Evolutionary conservation across 2,888 invertebrate species (phyloP).

Genomic region (Drosophila kanekoi): DNA sequence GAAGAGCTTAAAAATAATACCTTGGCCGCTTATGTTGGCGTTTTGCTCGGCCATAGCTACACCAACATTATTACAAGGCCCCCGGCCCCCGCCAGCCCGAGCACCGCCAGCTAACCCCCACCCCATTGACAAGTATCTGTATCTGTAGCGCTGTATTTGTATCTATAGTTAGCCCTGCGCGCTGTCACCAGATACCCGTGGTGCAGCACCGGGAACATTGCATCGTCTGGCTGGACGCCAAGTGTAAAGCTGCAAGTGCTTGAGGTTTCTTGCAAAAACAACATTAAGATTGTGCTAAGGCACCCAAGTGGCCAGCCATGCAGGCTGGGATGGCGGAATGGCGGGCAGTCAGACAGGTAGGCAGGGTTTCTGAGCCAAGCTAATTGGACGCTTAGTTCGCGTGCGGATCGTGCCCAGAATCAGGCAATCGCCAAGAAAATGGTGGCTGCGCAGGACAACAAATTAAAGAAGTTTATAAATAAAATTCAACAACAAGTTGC

Average conservation of each 20-base stretch:
- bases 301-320: neutral
- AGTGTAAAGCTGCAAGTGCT: constrained; percentile 70
- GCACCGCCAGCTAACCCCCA: constrained; percentile 2
- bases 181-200: constrained; percentile 71
- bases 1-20: constrained; percentile 80
- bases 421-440: constrained; percentile 32
- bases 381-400: constrained; percentile 63
- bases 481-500: neutral
- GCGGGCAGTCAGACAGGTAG: constrained; percentile 11
- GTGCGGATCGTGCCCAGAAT: constrained; percentile 18
- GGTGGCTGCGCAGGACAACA: constrained; percentile 16
- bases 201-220: constrained; percentile 23
- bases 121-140: constrained; percentile 19
- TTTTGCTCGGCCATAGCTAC: constrained; percentile 60
- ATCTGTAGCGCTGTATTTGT: constrained; percentile 32
- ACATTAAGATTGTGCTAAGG: constrained; percentile 10
- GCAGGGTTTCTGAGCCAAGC: constrained; percentile 38
- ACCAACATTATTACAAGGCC: constrained; percentile 37
- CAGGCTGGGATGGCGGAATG: neutral
- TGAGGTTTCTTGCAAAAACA: constrained; percentile 39
- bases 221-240: constrained; percentile 47
- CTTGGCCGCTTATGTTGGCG: constrained; percentile 76
- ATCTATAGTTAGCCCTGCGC: constrained; percentile 32
- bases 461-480: neutral
- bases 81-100: neutral